Evolutionary conservation across 2,113 vertebrate genomes (phyloP), one percentile per base, ranked within the genome.

Genomic region (Amphiprion percula): DNA sequence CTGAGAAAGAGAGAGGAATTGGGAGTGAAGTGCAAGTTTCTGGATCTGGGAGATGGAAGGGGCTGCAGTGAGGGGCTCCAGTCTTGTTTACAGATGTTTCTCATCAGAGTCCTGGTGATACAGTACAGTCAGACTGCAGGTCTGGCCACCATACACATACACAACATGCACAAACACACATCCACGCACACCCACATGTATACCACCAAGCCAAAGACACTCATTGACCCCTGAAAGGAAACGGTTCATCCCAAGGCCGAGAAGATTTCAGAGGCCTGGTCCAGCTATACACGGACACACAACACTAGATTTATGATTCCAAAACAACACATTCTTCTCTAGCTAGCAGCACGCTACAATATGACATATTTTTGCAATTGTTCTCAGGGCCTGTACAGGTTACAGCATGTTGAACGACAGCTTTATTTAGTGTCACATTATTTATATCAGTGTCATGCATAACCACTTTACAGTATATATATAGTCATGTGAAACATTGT

Each of bases 41-140:
- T 88, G 63, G 46, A 78, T 71, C 68, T 52, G 63, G n/a, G 63
- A 81, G 75, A 87, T 82, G 39, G 55, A 53, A 88, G 87, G 74
- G 85, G 91, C 87, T 90, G 50, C 71, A 87, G 87, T 71, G 73
- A 88, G 84, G 84, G 91, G 80, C 59, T 81, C 49, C 55, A 46
- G 61, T 75, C 83, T 85, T 91, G 87, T 92, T 93, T 93, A 90
- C 93, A 93, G 90, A 93, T 94, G 92, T 92, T 94, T 93, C 87
- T 88, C 91, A 93, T 93, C 93, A 89, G 68, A 88, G 74, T 68
- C 52, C 68, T 74, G 61, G 77, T 67, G 80, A 81, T 88, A 79
- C 85, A 82, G 69, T 82, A 52, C 80, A 91, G 80, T 68, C 68
- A 30, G 81, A 87, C 74, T 89, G 56, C 62, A 86, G 85, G 77